Conservation (phyloP, 2,888 invertebrate species). For the Mythimna pallens region DNA sequence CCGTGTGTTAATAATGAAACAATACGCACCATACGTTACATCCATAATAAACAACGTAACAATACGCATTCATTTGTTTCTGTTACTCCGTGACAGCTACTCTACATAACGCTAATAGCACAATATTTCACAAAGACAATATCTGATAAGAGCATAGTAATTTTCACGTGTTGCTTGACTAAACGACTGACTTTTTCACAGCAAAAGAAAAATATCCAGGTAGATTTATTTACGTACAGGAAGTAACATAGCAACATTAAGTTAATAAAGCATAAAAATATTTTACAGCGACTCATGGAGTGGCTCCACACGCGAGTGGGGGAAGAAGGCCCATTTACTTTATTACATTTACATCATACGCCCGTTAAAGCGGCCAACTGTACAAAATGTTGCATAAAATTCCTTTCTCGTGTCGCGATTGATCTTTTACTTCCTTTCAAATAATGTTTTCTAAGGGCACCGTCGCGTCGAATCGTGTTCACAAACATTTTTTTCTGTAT, state of each 20-base stretch:
- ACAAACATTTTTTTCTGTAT: conserved; percentile 38
- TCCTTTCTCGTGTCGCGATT: conserved; percentile 71
- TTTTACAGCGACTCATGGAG: conserved; percentile 77
- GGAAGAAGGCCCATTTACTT: conserved; percentile 82
- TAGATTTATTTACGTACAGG: conserved; percentile 66
- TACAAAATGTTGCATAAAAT: conserved; percentile 82
- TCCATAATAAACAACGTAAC: conserved; percentile 30
- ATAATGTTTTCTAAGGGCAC: conserved; percentile 52
- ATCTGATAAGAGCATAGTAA: conserved; percentile 58
- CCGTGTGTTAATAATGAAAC: conserved; percentile 56
- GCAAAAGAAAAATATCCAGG: conserved; percentile 57
- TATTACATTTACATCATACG: conserved; percentile 87
- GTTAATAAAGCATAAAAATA: conserved; percentile 82
- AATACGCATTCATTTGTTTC: conserved; percentile 57
- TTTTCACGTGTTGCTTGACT: conserved; percentile 56
- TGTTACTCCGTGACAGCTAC: conserved; percentile 51
- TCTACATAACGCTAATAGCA: conserved; percentile 60
- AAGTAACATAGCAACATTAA: conserved; percentile 69
- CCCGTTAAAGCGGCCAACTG: conserved; percentile 82
- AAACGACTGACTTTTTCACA: conserved; percentile 46
- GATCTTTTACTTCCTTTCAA: conserved; percentile 64
- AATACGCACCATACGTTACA: conserved; percentile 47
- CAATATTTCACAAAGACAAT: conserved; percentile 62
- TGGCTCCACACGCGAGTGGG: conserved; percentile 76
- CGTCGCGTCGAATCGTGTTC: conserved; percentile 38